Conservation (phyloP, 2,888 invertebrate species). For the Drosophila imparisetae region DNA sequence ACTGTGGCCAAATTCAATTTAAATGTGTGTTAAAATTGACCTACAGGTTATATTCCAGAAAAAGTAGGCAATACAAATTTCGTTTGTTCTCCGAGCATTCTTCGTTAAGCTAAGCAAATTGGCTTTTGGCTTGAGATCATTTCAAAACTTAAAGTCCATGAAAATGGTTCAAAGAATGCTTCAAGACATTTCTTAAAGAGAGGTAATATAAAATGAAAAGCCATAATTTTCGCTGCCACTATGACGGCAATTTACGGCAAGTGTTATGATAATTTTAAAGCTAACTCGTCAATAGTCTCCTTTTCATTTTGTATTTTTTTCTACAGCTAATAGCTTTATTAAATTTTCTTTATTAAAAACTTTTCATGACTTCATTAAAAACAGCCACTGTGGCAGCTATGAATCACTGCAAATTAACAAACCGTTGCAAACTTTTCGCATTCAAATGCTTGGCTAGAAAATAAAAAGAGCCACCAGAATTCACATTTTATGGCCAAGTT, state of each 20-base stretch:
- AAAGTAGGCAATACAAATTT: slow-evolving; percentile 12
- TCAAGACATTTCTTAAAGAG: not conserved
- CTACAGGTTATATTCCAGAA: slow-evolving; percentile 26
- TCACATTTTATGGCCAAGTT: slow-evolving; percentile 10
- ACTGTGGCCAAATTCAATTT: slow-evolving; percentile 71
- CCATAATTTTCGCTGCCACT: not conserved
- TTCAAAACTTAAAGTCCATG: not conserved
- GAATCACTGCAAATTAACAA: slow-evolving; percentile 12
- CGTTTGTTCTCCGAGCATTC: not conserved
- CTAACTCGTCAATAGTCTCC: not conserved
- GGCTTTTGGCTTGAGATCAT: slow-evolving; percentile 8
- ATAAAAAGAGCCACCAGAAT: not conserved
- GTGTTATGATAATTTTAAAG: not conserved
- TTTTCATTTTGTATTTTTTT: not conserved
- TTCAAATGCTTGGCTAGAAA: slow-evolving; percentile 12
- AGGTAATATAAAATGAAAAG: not conserved
- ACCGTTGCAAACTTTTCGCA: slow-evolving; percentile 24
- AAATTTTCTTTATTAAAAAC: slow-evolving; percentile 11
- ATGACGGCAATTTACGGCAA: not conserved
- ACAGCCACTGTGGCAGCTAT: slow-evolving; percentile 10
- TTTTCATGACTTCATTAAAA: slow-evolving; percentile 14
- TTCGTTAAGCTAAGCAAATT: not conserved
- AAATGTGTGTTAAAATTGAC: slow-evolving; percentile 32
- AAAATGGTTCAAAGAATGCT: not conserved
- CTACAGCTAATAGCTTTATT: not conserved